Base-by-base conservation (phyloP, 2,888 invertebrate species). In the Lissonota sp. region DNA sequence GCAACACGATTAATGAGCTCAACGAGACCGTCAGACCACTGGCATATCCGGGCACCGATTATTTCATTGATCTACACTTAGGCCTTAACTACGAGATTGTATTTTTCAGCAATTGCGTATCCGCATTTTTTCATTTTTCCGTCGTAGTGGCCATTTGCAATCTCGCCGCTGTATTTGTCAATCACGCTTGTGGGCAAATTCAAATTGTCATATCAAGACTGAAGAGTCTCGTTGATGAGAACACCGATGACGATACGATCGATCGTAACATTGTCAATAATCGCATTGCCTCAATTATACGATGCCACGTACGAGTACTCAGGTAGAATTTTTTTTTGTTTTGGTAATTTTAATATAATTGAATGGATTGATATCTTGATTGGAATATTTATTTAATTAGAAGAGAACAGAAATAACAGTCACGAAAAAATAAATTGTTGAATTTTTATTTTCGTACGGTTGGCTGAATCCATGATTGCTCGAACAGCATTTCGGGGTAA, bases 161-260 rank as follows among this genome's bases (percentile, higher is more conserved):
- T 46, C 57, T 88, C 4, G 83, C 87, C 2, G 84, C 85, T 2
- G 49, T 82, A 5, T 85, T 87, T 5, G 86, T 86, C 3, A 83
- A 76, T 0, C 88, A 88, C 60, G 77, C 83, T 8, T 85, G 85
- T 39, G 86, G 86, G 5, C 87, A 87, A 26, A 67, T 85, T 4
- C 69, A 84, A 16, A 83, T 88, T 16, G 74, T 85, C 7, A 74
- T 77, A 2, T 66, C 66, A 1, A 74, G 75, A 64, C 69, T 85
- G 12, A 64, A 77, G 16, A 78, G 16, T 14, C 64, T 84, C 16
- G 69, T 87, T 4, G 79, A 85, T 0, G 42, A 49, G 10, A 12
- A 49, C 49, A 10, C 7, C 14, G 14, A 53, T 14, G 53, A 53
- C 14, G 7, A 7, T 6, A 1, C 53, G 26, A 1, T 26, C 26